Conservation (phyloP, 2,113 vertebrate species). For the Mionectes macconnelli region DNA sequence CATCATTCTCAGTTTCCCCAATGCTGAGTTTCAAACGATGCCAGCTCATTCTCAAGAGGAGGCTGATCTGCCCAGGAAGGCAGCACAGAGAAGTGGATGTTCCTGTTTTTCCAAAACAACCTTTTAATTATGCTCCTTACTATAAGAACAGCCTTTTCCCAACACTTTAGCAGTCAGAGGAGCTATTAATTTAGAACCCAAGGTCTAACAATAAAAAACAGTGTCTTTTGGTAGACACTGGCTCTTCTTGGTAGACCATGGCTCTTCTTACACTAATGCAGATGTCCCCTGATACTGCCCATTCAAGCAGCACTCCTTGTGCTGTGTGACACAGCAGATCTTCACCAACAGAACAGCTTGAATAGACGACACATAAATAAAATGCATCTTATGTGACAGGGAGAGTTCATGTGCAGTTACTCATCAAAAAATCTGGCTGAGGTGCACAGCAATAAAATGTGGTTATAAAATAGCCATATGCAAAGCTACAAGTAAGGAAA, state of each 20-base stretch:
- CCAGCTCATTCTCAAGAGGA: background rate
- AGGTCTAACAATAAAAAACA: background rate
- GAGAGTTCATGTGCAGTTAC: background rate
- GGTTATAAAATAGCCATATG: background rate
- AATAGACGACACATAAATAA: accelerated
- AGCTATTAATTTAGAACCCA: background rate
- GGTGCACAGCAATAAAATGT: background rate
- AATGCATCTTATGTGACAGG: background rate
- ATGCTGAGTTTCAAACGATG: background rate
- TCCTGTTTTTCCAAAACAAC: conserved; percentile 42
- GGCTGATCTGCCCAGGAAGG: background rate
- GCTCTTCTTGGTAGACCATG: background rate
- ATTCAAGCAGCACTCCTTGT: accelerated
- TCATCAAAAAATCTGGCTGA: background rate
- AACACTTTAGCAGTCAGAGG: background rate
- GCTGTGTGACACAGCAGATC: background rate
- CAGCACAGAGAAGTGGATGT: background rate
- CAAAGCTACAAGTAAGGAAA: background rate
- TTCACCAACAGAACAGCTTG: background rate
- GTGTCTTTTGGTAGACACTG: background rate
- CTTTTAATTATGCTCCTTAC: conserved; percentile 25
- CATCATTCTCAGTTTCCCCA: background rate
- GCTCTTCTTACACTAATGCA: background rate
- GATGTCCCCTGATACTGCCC: background rate
- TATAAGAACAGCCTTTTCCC: background rate